Evolutionary conservation across 2,113 vertebrate species (phyloP).

Genomic region (Heliornis fulica): DNA sequence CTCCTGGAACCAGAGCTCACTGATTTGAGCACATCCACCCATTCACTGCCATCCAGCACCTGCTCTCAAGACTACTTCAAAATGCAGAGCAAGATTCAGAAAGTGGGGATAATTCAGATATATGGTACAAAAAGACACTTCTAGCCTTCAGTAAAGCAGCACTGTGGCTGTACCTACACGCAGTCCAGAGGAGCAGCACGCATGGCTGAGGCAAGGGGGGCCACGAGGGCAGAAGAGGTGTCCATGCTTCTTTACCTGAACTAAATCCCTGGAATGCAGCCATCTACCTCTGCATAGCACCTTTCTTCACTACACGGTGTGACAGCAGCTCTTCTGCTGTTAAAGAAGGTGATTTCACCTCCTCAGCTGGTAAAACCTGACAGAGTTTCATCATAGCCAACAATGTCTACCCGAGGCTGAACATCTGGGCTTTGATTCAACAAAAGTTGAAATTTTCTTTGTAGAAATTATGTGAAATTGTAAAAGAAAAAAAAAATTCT

Average conservation of each 20-base stretch:
- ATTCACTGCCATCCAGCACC: neutral
- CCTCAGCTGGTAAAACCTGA: neutral
- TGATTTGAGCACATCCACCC: neutral
- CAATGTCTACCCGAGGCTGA: neutral
- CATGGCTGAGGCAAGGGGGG: neutral
- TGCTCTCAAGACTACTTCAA: neutral
- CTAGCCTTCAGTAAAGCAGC: neutral
- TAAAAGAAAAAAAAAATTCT: neutral
- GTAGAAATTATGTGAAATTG: neutral
- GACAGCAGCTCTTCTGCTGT: neutral
- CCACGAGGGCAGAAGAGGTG: neutral
- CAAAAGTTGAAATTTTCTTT: neutral
- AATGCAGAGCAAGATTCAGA: neutral
- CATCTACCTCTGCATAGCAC: neutral
- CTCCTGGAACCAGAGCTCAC: neutral
- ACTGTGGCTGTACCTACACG: no score
- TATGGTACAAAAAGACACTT: neutral
- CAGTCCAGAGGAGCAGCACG: neutral
- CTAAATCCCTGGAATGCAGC: neutral
- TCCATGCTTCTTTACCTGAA: accelerated
- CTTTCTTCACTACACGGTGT: accelerated
- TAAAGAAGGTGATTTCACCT: neutral
- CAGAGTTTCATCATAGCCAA: neutral
- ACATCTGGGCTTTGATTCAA: neutral
- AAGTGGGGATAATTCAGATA: neutral